Conservation (phyloP, 2,888 invertebrate species). For the Pandemis heparana region DNA sequence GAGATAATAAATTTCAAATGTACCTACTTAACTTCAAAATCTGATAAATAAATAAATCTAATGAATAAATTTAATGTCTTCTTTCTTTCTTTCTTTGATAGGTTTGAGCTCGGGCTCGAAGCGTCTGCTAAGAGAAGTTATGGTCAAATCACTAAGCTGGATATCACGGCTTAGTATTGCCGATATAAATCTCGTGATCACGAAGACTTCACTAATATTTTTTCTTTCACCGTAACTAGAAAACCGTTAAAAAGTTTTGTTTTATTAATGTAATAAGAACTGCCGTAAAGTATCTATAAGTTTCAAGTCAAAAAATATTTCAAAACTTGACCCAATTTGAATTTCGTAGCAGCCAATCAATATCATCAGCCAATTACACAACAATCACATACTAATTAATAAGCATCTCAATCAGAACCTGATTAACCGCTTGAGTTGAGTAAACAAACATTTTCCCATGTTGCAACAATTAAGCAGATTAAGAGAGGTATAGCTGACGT, state of each 20-base stretch:
- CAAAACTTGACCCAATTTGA: background rate
- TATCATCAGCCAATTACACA: constrained; percentile 23
- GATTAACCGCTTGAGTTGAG: constrained; percentile 12
- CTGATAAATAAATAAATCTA: too few relatives aligned
- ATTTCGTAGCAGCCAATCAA: constrained; percentile 10
- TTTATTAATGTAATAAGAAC: background rate
- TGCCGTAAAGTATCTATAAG: background rate
- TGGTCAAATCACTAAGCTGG: too few relatives aligned
- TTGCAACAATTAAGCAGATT: constrained; percentile 19
- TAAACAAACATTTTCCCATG: constrained; percentile 25
- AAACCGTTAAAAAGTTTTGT: background rate
- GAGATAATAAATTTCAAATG: too few relatives aligned
- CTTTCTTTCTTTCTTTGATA: too few relatives aligned
- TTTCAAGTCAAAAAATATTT: background rate
- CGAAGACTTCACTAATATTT: too few relatives aligned
- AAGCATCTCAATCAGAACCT: constrained; percentile 26
- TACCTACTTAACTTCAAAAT: too few relatives aligned
- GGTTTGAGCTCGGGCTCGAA: too few relatives aligned
- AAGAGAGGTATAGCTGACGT: background rate
- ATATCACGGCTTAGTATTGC: too few relatives aligned
- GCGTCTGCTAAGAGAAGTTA: too few relatives aligned
- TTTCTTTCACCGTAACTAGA: background rate
- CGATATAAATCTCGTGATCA: too few relatives aligned
- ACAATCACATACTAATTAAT: constrained; percentile 29
- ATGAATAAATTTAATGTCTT: too few relatives aligned